Evolutionary conservation across 2,797 vertebrate species (phyloP).

Genomic region (Trichosurus vulpecula): DNA sequence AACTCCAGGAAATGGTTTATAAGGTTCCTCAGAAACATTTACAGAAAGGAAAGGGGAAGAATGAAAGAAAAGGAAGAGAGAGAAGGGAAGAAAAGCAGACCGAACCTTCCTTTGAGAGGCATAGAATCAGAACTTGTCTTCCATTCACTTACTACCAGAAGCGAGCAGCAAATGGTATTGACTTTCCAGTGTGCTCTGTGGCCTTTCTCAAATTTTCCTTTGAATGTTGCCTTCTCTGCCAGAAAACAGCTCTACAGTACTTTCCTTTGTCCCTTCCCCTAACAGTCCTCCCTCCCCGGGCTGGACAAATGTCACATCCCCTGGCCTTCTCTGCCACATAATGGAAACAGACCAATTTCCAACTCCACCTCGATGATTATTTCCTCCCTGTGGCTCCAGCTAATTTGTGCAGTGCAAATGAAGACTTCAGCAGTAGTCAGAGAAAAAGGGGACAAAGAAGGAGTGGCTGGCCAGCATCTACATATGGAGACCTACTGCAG

Average conservation of each 20-base stretch:
- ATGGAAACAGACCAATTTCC: slow-evolving; percentile 81
- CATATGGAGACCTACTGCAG: slow-evolving; percentile 62
- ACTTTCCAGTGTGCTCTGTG: background rate
- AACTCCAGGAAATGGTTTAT: background rate
- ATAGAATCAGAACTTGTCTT: background rate
- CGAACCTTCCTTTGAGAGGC: background rate
- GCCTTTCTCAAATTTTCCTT: slow-evolving; percentile 25
- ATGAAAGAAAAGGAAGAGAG: slow-evolving; percentile 6
- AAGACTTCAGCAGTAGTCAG: slow-evolving; percentile 78
- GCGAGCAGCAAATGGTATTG: background rate
- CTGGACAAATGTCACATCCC: slow-evolving; percentile 80
- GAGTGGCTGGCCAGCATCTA: slow-evolving; percentile 56
- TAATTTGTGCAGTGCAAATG: slow-evolving; percentile 84
- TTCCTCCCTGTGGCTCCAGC: slow-evolving; percentile 81
- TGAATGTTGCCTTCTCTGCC: slow-evolving; percentile 63
- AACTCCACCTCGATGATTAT: slow-evolving; percentile 79
- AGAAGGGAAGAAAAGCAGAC: background rate
- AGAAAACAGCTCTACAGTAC: slow-evolving; percentile 41
- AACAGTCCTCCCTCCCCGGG: slow-evolving; percentile 28
- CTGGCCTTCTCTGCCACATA: slow-evolving; percentile 71
- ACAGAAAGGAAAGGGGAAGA: background rate
- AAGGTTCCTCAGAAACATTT: background rate
- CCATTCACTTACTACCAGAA: slow-evolving; percentile 37
- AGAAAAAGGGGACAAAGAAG: slow-evolving; percentile 67
- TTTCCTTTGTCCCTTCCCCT: background rate